Evolutionary conservation across 2,113 vertebrate genomes (phyloP).

Genomic region (Meriones unguiculatus): DNA sequence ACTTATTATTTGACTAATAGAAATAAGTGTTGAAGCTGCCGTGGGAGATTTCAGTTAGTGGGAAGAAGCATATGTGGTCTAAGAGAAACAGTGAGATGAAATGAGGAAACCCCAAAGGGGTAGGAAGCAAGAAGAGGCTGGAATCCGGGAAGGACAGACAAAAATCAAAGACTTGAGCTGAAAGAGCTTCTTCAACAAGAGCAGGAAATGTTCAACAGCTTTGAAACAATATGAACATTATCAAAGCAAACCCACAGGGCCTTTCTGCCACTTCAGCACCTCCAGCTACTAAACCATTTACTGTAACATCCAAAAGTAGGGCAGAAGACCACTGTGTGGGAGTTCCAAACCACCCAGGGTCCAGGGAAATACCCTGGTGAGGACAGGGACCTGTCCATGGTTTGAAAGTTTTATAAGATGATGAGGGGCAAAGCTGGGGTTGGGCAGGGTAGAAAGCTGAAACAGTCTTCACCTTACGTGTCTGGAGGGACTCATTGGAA

Average conservation of each 20-base stretch:
- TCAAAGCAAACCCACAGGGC: conserved; percentile 71
- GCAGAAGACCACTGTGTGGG: conserved; percentile 67
- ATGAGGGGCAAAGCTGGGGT: background rate
- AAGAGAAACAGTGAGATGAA: background rate
- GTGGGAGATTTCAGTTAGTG: background rate
- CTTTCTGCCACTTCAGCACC: conserved; percentile 67
- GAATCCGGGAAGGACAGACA: background rate
- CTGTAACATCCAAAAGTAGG: conserved; percentile 81
- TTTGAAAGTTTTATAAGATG: background rate
- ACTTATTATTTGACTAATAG: background rate
- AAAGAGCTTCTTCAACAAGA: background rate
- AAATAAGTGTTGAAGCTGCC: background rate
- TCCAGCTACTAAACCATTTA: conserved; percentile 60
- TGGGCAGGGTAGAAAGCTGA: background rate
- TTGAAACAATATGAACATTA: conserved; percentile 61
- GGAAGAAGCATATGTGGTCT: background rate
- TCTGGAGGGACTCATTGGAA: background rate
- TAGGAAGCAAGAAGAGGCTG: background rate
- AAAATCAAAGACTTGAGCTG: background rate
- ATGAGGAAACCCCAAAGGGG: background rate
- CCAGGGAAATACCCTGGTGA: conserved; percentile 63
- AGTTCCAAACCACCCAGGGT: conserved; percentile 55
- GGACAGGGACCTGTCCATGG: conserved; percentile 39
- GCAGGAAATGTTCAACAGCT: conserved; percentile 69
- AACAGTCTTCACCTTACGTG: too few relatives aligned